Percentiles rank a stretch among this genome's conserved stretches.
Evolutionary conservation across 2,113 vertebrate genomes (phyloP).

Genomic region (Sorex araneus): DNA sequence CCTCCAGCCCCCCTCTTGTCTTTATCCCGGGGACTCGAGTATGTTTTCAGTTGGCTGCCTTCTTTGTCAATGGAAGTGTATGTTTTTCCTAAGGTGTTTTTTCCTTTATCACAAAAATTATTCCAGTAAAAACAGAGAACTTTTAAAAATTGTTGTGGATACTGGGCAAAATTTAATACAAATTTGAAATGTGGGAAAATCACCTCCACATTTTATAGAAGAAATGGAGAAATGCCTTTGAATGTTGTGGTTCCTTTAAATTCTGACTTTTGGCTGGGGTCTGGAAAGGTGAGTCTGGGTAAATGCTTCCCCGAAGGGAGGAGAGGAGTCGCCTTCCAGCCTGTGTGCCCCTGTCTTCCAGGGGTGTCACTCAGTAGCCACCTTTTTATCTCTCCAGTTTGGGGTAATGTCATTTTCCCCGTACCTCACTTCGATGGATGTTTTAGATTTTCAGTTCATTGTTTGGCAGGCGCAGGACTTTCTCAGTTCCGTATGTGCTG

Average conservation of each 20-base stretch:
- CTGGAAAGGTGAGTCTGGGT: background rate
- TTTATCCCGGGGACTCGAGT: background rate
- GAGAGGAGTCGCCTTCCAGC: too few relatives aligned
- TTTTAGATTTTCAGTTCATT: too few relatives aligned
- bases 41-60: constrained; percentile 30
- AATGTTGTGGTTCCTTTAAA: too few relatives aligned
- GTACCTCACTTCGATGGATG: background rate
- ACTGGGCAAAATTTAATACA: constrained; percentile 21
- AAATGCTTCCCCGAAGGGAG: too few relatives aligned
- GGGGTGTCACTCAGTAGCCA: too few relatives aligned
- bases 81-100: background rate
- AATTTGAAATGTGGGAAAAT: constrained; percentile 30
- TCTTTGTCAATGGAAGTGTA: background rate
- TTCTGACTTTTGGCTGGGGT: background rate
- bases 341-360: too few relatives aligned
- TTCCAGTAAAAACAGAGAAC: background rate
- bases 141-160: constrained; percentile 12
- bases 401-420: background rate
- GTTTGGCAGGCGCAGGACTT: too few relatives aligned
- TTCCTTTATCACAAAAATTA: constrained; percentile 8
- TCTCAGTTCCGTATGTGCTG: too few relatives aligned
- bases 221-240: background rate
- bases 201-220: background rate
- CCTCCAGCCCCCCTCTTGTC: too few relatives aligned
- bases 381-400: background rate